Evolutionary conservation across 53 echinoderm and acorn worm genomes (phyloP), one percentile per base, ranked within the genome.

Genomic region (Paelopatides confundens): DNA sequence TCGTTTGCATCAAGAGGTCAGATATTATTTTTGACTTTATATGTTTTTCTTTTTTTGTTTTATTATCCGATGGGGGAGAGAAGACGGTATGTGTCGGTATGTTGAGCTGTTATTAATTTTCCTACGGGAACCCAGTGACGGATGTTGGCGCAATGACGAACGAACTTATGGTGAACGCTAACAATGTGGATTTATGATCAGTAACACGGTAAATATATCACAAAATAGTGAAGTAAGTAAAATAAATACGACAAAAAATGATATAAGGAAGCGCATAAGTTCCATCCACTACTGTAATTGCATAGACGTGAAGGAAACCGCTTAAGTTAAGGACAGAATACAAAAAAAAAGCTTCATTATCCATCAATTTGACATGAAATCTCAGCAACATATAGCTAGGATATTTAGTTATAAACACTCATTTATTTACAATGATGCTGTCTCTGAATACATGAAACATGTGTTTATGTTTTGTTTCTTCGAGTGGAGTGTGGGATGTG

Each of bases 151-250:
- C 48, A 48, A 48, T 12, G 14, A 48, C 28, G 0, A 71, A 40
- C 39, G 15, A 28, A 38, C 71, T 40, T 24, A 39, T 8, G 71
- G 21, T 71, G 40, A 23, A 35, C 39, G 46, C n/a, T 38, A 71
- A 39, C 71, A 71, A 71, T 38, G 21, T 43, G 71, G 33, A 71
- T 71, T 71, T 71, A 71, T 43, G 71, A 71, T n/a, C 71, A 68
- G 7, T 38, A 71, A 71, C 71, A 38, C 46, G 38, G 38, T 24
- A 39, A 38, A 71, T 40, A n/a, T 39, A 38, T 71, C 71, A 71
- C 39, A 54, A 17, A 32, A 71, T 39, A 7, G 38, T 24, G 12
- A 38, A 18, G 71, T 14, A 71, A 71, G 21, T 34, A 71, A 71
- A 71, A 71, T 71, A 71, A 71, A 71, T 71, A 71, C 71, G 26